These are phyloP conservation scores for Poecilia wingei DNA, from an alignment of 2,797 vertebrate species.

Conservation along the genomic window DNA sequence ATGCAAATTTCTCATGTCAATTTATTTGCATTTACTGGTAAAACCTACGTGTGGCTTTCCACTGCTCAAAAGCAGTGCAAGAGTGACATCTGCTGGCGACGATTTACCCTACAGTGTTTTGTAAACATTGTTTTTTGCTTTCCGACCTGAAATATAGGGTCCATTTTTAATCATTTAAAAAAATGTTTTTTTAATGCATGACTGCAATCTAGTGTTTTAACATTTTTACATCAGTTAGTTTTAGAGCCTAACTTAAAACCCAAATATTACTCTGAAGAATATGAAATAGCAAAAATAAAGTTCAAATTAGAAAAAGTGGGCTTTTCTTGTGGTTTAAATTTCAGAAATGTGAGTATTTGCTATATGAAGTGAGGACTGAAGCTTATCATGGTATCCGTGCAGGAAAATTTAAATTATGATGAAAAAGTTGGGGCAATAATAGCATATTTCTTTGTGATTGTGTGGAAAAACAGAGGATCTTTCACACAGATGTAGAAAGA, in stretches of 20 bases:
- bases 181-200: background rate
- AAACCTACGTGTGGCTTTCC: background rate
- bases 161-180: background rate
- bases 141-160: background rate
- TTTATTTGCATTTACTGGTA: background rate
- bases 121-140: background rate
- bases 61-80: background rate
- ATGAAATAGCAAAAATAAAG: background rate
- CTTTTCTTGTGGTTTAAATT: background rate
- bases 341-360: background rate
- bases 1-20: constrained; percentile 8
- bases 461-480: background rate
- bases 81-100: constrained; percentile 52
- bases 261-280: background rate
- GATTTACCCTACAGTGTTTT: background rate
- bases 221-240: background rate
- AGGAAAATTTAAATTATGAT: background rate
- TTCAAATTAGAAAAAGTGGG: background rate
- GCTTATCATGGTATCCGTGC: background rate
- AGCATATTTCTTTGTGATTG: background rate
- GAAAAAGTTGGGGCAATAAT: background rate
- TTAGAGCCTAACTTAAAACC: background rate
- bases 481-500: background rate
- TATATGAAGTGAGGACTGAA: background rate
- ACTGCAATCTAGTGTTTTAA: background rate